Conservation (phyloP, 2,888 invertebrate species). For the Tiliacea citrago region DNA sequence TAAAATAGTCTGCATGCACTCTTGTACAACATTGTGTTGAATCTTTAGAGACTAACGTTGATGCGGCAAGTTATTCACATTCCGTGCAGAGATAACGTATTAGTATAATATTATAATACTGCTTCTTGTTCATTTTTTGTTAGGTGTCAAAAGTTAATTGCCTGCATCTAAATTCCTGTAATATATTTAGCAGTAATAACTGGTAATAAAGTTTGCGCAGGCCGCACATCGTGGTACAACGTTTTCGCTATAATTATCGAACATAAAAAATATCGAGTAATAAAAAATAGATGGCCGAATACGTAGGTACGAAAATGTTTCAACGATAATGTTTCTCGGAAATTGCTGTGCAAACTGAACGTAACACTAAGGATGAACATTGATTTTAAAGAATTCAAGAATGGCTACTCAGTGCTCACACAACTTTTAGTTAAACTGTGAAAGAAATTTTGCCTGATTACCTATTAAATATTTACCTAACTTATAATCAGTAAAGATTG, state of each 20-base stretch:
- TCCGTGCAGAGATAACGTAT: conserved; percentile 17
- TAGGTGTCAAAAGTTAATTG: conserved; percentile 45
- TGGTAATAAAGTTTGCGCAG: conserved; percentile 26
- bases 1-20: conserved; percentile 52
- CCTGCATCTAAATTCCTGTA: conserved; percentile 33
- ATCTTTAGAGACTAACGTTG: conserved; percentile 47
- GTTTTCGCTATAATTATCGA: conserved; percentile 49
- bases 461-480: background rate
- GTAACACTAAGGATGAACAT: conserved; percentile 25
- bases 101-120: conserved; percentile 22
- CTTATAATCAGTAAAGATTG: background rate
- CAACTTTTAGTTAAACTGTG: background rate
- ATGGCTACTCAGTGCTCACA: background rate
- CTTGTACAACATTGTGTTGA: conserved; percentile 35
- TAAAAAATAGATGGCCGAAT: conserved; percentile 34
- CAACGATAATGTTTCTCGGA: conserved; percentile 48
- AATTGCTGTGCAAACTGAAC: conserved; percentile 46
- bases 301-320: conserved; percentile 29
- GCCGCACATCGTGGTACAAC: conserved; percentile 28
- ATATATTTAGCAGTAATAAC: conserved; percentile 31
- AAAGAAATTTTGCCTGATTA: conserved; percentile 22
- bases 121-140: conserved; percentile 33
- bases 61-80: conserved; percentile 34
- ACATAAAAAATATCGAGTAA: conserved; percentile 46
- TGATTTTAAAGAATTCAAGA: conserved; percentile 28